Base-by-base conservation (phyloP, 2,113 vertebrate species). In the Prinia subflava region DNA sequence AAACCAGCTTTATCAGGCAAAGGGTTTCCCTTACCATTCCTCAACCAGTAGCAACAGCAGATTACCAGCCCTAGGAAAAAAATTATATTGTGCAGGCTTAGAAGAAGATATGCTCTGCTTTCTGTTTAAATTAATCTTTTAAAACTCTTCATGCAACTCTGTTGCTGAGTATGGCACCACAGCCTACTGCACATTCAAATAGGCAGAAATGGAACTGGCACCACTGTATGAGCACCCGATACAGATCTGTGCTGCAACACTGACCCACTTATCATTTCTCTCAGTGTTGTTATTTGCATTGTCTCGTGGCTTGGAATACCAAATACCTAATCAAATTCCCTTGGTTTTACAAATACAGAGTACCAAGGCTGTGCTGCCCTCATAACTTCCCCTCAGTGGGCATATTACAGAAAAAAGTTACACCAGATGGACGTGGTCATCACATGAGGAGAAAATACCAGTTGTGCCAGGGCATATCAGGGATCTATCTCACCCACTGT, bases 181-280 rank as follows among this genome's bases (percentile, higher is more conserved):
- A 56, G 7, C 6, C 15, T 24, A 42, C 25, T 27, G 14, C 16
- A 23, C 5, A 39, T 46, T 89, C 0, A 0, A 25, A 70, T 25
- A 39, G 21, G 42, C 13, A 82, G 77, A 79, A 73, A 68, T 9
- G 41, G 33, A 89, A 31, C 20, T 44, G 31, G 9, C 20, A 57
- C 11, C 19, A 18, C 39, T 41, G 19, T 11, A 7, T 35, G 33
- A 59, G 10, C 42, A 70, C 44, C 52, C 91, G 0, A 20, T n/a
- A 33, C 28, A 44, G 46, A 31, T 2, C 0, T 18, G 35, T 7
- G 2, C 44, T 68, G 24, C 35, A 68, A 44, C 22, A 20, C n/a
- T 46, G 28, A 74, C 8, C 15, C 62, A 46, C 44, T 49, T 67
- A 46, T 0, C 0, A 25, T 78, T 62, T 56, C 37, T 68, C 15